Base-by-base conservation (phyloP, 1,140 invertebrate genomes). In the Agrilus planipennis region DNA sequence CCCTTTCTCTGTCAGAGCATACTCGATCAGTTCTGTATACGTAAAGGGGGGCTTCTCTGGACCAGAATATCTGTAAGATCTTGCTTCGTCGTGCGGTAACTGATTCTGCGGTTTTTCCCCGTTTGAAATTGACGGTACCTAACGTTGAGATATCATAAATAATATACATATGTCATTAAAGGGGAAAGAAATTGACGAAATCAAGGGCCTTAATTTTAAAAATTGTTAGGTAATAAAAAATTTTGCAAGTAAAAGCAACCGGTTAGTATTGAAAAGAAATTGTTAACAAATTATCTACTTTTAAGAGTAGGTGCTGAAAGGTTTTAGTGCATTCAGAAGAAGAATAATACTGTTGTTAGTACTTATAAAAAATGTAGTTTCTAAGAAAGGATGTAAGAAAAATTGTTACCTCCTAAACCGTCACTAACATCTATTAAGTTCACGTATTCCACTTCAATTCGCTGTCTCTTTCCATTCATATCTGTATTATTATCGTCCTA, bases 11-110 rank as follows among this genome's bases (percentile, higher is more conserved):
- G 75, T 73, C 32, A 90, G 59, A 29, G 86, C 86, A 54, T 83
- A 76, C 61, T 89, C 84, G 45, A 90, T 89, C 39, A 90, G 68
- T 60, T 90, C 85, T 1, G 85, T 88, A 50, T 89, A 90, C 0
- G 84, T 88, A 49, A 81, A 85, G 0, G 83, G 83, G 18, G 84
- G 84, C 54, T 88, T 88, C 53, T 75, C 80, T 20, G 68, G 69
- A 6, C 63, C 67, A 5, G 60, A 63, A n/a, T 55, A 53, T 11
- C 59, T 50, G 16, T 64, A 45, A 47, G 54, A n/a, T n/a, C n/a
- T n/a, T n/a, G n/a, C n/a, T n/a, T n/a, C n/a, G n/a, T n/a, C n/a
- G n/a, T n/a, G n/a, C n/a, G n/a, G n/a, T n/a, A n/a, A n/a, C n/a
- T n/a, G n/a, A n/a, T n/a, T n/a, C n/a, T n/a, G n/a, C n/a, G n/a